A percentile compares a stretch with the other conserved stretches of the same genome.
Evolutionary conservation across 1,140 invertebrate species (phyloP).

Genomic region (Panagrolaimus sp.): DNA sequence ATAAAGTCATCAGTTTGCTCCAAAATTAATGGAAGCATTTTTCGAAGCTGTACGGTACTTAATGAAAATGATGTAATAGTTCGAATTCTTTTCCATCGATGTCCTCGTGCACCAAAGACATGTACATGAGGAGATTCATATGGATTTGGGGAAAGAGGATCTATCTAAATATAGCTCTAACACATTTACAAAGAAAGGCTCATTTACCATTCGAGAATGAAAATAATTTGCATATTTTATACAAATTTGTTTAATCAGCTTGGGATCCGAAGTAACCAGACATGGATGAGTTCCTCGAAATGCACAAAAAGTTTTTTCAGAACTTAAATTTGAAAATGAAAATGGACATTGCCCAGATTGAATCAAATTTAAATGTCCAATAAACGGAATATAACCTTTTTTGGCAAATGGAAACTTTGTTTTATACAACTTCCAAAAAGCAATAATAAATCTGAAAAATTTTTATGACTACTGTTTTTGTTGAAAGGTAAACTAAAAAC

Average conservation of each 20-base stretch:
- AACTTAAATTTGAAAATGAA: background rate
- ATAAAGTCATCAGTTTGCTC: conserved; percentile 1
- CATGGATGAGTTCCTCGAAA: background rate
- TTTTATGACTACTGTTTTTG: too few relatives aligned
- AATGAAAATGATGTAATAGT: background rate
- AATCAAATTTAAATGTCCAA: background rate
- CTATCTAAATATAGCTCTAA: background rate
- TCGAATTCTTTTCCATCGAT: conserved; percentile 2
- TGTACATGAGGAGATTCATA: background rate
- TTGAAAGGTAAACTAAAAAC: too few relatives aligned
- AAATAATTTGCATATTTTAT: background rate
- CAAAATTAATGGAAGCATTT: background rate
- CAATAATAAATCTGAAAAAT: too few relatives aligned
- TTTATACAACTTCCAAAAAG: background rate
- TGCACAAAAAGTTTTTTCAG: background rate
- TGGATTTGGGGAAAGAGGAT: background rate
- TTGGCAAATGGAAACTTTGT: background rate
- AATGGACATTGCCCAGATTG: background rate
- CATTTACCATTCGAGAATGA: conserved; percentile 1
- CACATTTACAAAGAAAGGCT: too few relatives aligned
- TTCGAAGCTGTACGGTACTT: background rate
- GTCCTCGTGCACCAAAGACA: conserved; percentile 1
- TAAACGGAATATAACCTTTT: background rate
- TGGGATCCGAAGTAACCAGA: background rate
- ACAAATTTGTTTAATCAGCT: conserved; percentile 1